Evolutionary conservation across 1,140 invertebrate species (phyloP), one percentile per base, ranked within the genome.

Genomic region (Drosophila grimshawi): DNA sequence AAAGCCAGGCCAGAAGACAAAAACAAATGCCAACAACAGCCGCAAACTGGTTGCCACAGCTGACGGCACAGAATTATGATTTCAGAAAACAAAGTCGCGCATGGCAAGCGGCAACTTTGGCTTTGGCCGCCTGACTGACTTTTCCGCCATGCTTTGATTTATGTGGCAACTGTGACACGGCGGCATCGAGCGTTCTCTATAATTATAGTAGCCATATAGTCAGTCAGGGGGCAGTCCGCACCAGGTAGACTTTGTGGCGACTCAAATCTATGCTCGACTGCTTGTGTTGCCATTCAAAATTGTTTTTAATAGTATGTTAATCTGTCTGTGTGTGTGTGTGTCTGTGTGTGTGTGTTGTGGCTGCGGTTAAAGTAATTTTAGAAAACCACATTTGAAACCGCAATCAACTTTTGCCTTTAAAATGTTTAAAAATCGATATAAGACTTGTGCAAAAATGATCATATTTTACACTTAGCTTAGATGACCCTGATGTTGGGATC

Each of bases 91-190:
- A 59, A 68, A 80, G 74, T 61, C 74, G 82, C 82, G 81, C 82
- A 82, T 86, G 81, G 82, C 82, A 85, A 80, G 51, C 75, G 68
- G 75, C 80, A 33, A 59, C 62, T 59, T 46, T 37, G 77, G 53
- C 62, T 59, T 46, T 33, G 77, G 48, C 71, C 65, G 61, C 51
- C 66, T 71, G 82, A 63, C 75, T 86, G 82, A 86, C 76, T 86
- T 86, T 86, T 86, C 82, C 82, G 78, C 71, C 82, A 56, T 53
- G 65, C 71, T 73, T 76, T 86, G 82, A 86, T 86, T 86, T 86
- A 86, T 86, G 82, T 81, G 82, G 82, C 82, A 86, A 86, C 82
- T 86, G 67, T 86, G 82, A 86, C 82, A 81, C 68, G 76, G 57
- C 81, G 55, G 57, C 64, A 46, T 53, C 64, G 61, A 69, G 64